Conservation (phyloP, 2,888 invertebrate genomes). For the Drosophila kambysellisi region DNA sequence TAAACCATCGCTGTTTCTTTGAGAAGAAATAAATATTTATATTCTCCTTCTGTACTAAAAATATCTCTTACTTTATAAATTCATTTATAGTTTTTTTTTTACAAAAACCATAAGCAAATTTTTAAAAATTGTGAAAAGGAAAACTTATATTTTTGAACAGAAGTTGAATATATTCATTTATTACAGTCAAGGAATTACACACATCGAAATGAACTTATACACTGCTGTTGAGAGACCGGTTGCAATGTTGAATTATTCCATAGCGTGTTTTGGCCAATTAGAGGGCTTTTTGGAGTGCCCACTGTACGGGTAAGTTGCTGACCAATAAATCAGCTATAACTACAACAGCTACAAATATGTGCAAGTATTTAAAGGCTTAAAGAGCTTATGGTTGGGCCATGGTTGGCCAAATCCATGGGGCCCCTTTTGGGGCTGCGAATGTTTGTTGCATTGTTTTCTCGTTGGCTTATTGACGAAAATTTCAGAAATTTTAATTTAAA, state of each 20-base stretch:
- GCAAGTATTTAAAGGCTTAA: slow-evolving; percentile 68
- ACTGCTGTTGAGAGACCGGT: background rate
- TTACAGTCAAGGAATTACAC: no score
- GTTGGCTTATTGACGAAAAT: slow-evolving; percentile 80
- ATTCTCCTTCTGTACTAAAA: no score
- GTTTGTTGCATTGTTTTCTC: slow-evolving; percentile 66
- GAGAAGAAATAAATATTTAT: background rate
- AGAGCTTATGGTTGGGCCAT: slow-evolving; percentile 24
- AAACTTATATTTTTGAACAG: no score
- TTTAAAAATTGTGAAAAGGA: no score
- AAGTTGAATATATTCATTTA: no score
- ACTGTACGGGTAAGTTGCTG: slow-evolving; percentile 23
- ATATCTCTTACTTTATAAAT: no score
- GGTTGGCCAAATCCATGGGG: slow-evolving; percentile 19
- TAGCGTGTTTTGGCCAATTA: slow-evolving; percentile 43
- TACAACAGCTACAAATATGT: slow-evolving; percentile 60
- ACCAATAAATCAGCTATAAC: slow-evolving; percentile 55
- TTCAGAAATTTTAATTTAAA: slow-evolving; percentile 86
- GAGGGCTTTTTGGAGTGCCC: slow-evolving; percentile 24
- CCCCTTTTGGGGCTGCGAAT: slow-evolving; percentile 18
- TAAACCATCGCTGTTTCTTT: background rate
- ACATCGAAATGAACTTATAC: background rate
- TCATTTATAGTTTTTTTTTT: no score
- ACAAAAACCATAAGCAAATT: no score
- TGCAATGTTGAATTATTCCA: slow-evolving; percentile 14